Evolutionary conservation across 2,797 vertebrate species (phyloP), one percentile per base, ranked within the genome.

Genomic region (Thripadectes ignobilis): DNA sequence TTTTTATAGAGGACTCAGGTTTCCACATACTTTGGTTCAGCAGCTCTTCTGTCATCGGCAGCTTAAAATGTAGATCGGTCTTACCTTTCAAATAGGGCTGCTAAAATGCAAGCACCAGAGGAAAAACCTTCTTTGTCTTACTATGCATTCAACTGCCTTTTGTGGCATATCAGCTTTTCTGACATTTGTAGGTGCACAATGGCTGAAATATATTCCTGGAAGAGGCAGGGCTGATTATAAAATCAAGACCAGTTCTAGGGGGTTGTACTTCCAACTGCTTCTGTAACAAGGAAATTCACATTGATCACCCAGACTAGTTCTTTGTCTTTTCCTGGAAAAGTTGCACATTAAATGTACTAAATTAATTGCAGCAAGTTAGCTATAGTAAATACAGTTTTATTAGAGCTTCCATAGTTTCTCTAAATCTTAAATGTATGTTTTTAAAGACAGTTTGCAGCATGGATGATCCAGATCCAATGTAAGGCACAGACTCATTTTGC

Each of bases 1-100:
- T 96, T 96, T 96, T 96, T 94, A 94, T 92, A 95, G 91, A 88
- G 51, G 85, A 67, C 85, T 96, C 95, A 10, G 57, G 61, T 91
- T 96, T 92, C 95, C 61, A 51, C 84, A 88, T 94, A 91, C 76
- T 95, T 97, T 76, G 49, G 87, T 66, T 85, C 45, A 9, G 80
- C 87, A 81, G 55, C 76, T 86, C 79, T 87, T 65, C 63, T 92
- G 71, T 85, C 71, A 80, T 76, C 57, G 14, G 80, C 85, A 84
- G 78, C 72, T 95, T 78, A 76, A 94, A 87, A 83, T 41, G 57
- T 58, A 59, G 54, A 48, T 83, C 62, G 32, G 39, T 62, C 79
- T 87, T 90, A 55, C 45, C 45, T 92, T 95, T 94, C 77, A 89
- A 83, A 71, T n/a, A 68, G 45, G 6, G 16, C 72, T 96, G 85